Conservation (phyloP, 2,797 vertebrate genomes). For the Pangasius krempfi region DNA sequence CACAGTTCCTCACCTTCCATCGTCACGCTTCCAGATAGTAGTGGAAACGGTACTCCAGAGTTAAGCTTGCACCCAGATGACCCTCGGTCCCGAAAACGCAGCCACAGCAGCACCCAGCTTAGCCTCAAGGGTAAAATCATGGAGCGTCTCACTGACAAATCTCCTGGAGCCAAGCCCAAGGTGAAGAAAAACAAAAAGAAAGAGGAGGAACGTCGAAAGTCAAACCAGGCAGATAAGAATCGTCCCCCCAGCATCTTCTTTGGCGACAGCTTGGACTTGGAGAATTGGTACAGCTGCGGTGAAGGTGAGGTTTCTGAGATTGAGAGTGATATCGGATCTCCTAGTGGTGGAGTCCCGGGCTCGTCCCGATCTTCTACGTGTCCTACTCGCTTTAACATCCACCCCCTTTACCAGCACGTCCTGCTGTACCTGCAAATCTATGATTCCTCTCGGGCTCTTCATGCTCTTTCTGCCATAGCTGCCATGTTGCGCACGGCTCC, state of each 20-base stretch:
- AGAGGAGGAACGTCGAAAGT: conserved; percentile 83
- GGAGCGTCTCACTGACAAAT: conserved; percentile 88
- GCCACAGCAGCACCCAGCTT: conserved; percentile 95
- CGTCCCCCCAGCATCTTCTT: conserved; percentile 91
- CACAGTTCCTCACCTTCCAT: conserved; percentile 94
- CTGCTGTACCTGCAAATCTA: conserved; percentile 96
- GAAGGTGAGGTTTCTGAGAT: conserved; percentile 99
- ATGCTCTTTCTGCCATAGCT: conserved; percentile 91
- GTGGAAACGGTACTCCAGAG: conserved; percentile 69
- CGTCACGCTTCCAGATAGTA: conserved; percentile 77
- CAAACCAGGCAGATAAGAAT: conserved; percentile 82
- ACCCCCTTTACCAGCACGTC: conserved; percentile 95
- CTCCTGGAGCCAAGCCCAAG: conserved; percentile 94
- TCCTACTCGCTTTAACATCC: conserved; percentile 89
- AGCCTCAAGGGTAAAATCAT: conserved; percentile 91
- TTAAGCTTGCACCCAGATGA: conserved; percentile 73
- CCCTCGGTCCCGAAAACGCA: conserved; percentile 84
- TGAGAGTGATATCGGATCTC: conserved; percentile 93
- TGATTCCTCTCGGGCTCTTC: conserved; percentile 93
- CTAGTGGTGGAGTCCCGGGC: conserved; percentile 66
- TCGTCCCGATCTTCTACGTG: conserved; percentile 69
- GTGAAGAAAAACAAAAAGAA: conserved; percentile 89
- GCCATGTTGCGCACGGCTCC: conserved; percentile 92
- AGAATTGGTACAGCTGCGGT: conserved; percentile 99
- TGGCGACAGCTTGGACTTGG: conserved; percentile 95